Base-by-base conservation (phyloP, 2,797 vertebrate species). In the Cuniculus paca region DNA sequence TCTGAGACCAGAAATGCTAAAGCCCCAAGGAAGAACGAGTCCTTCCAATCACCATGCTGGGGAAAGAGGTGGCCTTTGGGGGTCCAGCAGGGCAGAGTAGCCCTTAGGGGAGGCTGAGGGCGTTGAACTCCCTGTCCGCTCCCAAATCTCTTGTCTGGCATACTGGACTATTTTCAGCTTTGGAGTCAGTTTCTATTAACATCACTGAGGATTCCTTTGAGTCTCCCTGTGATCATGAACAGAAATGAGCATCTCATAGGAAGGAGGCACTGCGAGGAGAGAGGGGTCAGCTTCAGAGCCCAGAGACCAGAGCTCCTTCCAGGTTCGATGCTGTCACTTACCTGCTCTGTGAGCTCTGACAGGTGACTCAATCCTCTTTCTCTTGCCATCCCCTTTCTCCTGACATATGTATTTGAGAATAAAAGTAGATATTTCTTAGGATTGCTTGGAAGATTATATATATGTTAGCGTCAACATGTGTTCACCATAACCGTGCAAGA, bases 171-270 rank as follows among this genome's bases (percentile, higher is more conserved):
- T 95, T 96, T 97, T 95, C 85, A 95, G 82, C 61, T 48, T 13
- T 54, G 50, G 28, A 82, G 78, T 96, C 78, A 83, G 81, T 79
- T 95, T 97, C 90, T 88, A 95, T 94, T 78, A 95, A 17, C 79
- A 65, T 95, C 90, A 86, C 45, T 11, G n/a, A 90, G 82, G 85
- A 75, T 39, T 79, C 91, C 54, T 86, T 52, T 75, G 74, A 68
- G 74, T 20, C 52, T 85, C 63, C 63, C 83, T 88, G 81, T 86
- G 34, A 61, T 34, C 81, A 20, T 86, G 72, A 70, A 89, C 80
- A 95, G 63, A 91, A 82, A 68, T 14, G 39, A 91, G 20, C 50
- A 52, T 88, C 77, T 87, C 56, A 9, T 16, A 90, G 65, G 63
- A 82, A 92, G 54, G n/a, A 42, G 77, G 17, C 31, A 24, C 20